Base-by-base conservation (phyloP, 2,797 vertebrate genomes). In the Hydrophis major region DNA sequence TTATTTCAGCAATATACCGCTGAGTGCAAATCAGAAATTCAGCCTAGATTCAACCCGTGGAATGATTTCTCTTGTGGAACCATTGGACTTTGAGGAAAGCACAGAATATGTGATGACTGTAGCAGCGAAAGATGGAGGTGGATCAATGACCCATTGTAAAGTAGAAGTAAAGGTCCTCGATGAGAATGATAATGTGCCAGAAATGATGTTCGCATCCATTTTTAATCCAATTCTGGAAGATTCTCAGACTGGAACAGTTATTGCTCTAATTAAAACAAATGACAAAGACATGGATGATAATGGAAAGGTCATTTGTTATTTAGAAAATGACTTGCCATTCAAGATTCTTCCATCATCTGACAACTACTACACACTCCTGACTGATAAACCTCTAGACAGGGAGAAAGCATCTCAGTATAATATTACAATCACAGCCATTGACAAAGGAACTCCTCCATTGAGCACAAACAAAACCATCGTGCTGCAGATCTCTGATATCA, bases 281-380 rank as follows among this genome's bases (percentile, higher is more conserved):
- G 92, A 92, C 47, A 90, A 27, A 22, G 92, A 92, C 25, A 66
- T 32, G 2, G 92, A 78, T 1, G 16, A 92, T 12, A 92, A 87
- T 66, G 92, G 92, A 96, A 96, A 95, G 93, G 92, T 47, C 2
- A 92, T 28, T 0, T 98, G 94, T 86, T 93, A 90, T 6, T 74
- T 96, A 89, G 6, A 93, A 60, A 93, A 94, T 61, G 86, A 93
- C 13, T 7, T 86, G 11, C 92, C 94, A n/a, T 97, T 97, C 57
- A 94, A 94, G 95, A 91, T 93, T 2, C 60, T 96, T 16, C 94
- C 94, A n/a, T 94, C 93, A 42, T 92, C 94, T 50, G 93, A 57
- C 69, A 96, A 96, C 63, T 96, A 96, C 56, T 97, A 96, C 83
- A 95, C 94, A 47, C 28, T 97, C 66, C 86, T 97, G 0, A 95